phyloP scores from a whole-genome alignment of 1,140 invertebrate species.

The Cardiocondyla obscurior region DNA sequence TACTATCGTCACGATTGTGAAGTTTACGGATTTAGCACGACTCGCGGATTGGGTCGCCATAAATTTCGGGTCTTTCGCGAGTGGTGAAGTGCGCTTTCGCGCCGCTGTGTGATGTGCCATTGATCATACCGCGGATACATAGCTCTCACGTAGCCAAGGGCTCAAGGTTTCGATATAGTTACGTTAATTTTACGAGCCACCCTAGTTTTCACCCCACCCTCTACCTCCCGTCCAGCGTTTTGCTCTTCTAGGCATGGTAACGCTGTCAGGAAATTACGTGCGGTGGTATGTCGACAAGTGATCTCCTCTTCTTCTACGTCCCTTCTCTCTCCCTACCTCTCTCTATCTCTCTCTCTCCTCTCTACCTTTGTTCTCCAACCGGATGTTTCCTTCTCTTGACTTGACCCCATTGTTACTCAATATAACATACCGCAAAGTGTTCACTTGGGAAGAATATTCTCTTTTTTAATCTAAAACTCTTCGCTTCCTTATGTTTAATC shows the following conservation, averaged over 20 bases:
- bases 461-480: conserved; percentile 14
- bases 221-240: not conserved
- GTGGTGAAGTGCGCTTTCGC: not conserved
- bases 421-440: not conserved
- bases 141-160: conserved; percentile 38
- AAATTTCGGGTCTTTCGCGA: conserved; percentile 33
- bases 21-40: conserved; percentile 3
- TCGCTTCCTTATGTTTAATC: no score
- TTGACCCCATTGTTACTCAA: conserved; percentile 15
- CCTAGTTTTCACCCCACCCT: conserved; percentile 48
- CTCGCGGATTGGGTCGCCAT: conserved; percentile 20
- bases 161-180: conserved; percentile 58
- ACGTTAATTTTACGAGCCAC: conserved; percentile 66
- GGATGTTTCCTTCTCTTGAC: conserved; percentile 27
- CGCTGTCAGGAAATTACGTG: conserved; percentile 66
- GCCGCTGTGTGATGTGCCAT: conserved; percentile 52
- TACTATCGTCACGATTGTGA: conserved; percentile 17
- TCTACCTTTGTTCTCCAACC: conserved; percentile 9
- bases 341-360: not conserved
- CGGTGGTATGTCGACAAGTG: conserved; percentile 63
- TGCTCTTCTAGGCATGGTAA: conserved; percentile 42
- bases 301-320: conserved; percentile 52
- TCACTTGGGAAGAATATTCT: not conserved
- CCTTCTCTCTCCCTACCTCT: not conserved
- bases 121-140: conserved; percentile 63